Conservation (phyloP, 23 tunicate species). For the Trididemnum clinides region DNA sequence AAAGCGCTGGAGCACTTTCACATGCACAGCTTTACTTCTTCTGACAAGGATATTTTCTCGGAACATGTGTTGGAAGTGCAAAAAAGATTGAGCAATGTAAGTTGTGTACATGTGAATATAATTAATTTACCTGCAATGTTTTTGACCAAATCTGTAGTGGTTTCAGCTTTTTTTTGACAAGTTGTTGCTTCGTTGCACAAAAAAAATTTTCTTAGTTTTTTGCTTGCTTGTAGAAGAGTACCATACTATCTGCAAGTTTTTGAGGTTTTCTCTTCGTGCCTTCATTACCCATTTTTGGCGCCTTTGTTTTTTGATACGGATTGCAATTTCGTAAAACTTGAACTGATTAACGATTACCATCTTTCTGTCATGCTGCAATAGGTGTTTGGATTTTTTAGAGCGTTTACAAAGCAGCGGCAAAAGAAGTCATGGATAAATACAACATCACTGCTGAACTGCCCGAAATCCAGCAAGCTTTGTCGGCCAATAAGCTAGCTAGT, state of each 20-base stretch:
- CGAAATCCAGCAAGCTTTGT: constrained; percentile 69
- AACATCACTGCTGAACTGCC: constrained; percentile 94
- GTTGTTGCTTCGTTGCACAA: neutral
- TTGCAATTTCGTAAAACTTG: too few species aligned
- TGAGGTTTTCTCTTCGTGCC: neutral
- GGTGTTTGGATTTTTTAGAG: constrained; percentile 69
- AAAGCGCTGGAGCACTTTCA: constrained; percentile 53
- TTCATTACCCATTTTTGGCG: too few species aligned
- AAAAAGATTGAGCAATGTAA: constrained; percentile 82
- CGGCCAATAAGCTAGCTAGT: constrained; percentile 62
- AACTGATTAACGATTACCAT: too few species aligned
- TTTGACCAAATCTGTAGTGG: neutral
- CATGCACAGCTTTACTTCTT: constrained; percentile 47
- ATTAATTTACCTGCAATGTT: neutral
- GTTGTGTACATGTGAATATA: neutral
- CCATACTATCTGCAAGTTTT: neutral
- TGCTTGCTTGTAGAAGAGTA: neutral
- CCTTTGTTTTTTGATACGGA: too few species aligned
- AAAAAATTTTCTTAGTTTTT: neutral
- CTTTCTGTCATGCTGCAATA: too few species aligned
- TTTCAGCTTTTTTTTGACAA: neutral
- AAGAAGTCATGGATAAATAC: constrained; percentile 85
- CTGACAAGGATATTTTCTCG: constrained; percentile 42
- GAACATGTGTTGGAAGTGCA: constrained; percentile 78
- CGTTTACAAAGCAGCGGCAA: constrained; percentile 94